Evolutionary conservation across 2,888 invertebrate species (phyloP).

Genomic region (Carterocephalus palaemon): DNA sequence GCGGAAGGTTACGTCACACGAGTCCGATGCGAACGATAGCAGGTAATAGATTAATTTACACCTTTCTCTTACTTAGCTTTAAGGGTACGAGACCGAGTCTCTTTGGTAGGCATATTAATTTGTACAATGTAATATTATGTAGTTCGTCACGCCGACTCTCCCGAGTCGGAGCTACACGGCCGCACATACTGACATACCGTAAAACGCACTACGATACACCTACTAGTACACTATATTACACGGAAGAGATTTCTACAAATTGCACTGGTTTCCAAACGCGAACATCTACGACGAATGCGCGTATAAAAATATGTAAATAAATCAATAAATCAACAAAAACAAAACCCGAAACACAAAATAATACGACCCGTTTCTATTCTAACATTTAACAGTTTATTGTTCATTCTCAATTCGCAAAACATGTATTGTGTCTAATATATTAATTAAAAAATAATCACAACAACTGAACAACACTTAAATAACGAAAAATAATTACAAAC

Average conservation of each 20-base stretch:
- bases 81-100: constrained; percentile 80
- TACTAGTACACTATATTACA: constrained; percentile 73
- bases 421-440: constrained; percentile 55
- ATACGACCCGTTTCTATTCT: constrained; percentile 78
- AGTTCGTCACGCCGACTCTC: constrained; percentile 63
- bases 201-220: constrained; percentile 72
- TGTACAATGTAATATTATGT: constrained; percentile 72
- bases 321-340: constrained; percentile 75
- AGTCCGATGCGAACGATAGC: constrained; percentile 58
- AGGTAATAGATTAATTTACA: constrained; percentile 71
- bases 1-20: constrained; percentile 65
- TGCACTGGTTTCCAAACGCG: constrained; percentile 78
- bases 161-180: constrained; percentile 52
- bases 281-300: constrained; percentile 72
- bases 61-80: constrained; percentile 75
- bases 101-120: constrained; percentile 80
- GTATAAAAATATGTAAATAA: constrained; percentile 71
- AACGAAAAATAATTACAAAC: constrained; percentile 77
- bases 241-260: constrained; percentile 79
- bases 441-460: constrained; percentile 75
- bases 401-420: constrained; percentile 64
- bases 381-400: constrained; percentile 76
- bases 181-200: constrained; percentile 60
- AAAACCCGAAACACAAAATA: constrained; percentile 75
- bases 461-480: constrained; percentile 79